Evolutionary conservation across 2,888 invertebrate species (phyloP), one percentile per base, ranked within the genome.

Genomic region (Cynaeus angustus): DNA sequence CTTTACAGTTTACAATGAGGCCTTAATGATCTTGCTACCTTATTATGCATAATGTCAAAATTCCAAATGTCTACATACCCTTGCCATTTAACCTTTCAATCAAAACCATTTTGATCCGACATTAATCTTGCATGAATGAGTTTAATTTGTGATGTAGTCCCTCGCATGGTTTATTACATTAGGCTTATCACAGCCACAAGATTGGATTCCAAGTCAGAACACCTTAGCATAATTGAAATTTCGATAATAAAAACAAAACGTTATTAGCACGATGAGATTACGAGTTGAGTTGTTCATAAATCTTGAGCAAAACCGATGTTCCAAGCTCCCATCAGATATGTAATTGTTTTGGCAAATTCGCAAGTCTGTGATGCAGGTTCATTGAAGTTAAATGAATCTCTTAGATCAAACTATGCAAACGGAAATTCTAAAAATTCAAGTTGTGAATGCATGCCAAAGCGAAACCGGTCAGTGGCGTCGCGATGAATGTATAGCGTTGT

Each of bases 101-200:
- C 46, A 48, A 46, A 16, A 61, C 37, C 21, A 61, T 33, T 61
- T 56, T 48, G 33, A 61, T 33, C 59, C 59, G 33, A 13, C 37
- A 48, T 61, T 61, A 61, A 61, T 58, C 43, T 58, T 45, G 28
- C 58, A 45, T 61, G 59, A 61, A 46, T 61, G 59, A 46, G 59
- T 48, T 46, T 61, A 61, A 48, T 46, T 56, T 43, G 37, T 45
- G 21, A 45, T 58, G 53, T 38, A 13, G 43, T 28, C 58, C 43
- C 13, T 16, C 41, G 41, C 33, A 48, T 37, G 37, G 59, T 46
- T 21, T 45, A 59, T 16, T 14, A 56, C 56, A 41, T 56, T 38
- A 41, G 26, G 26, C 53, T 33, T 53, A 52, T 52, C 53, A 53
- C 37, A 53, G n/a, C 53, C 37, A 33, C 53, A 33, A 26, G 38